Evolutionary conservation across 2,888 invertebrate species (phyloP).

Genomic region (Junonia oenone): DNA sequence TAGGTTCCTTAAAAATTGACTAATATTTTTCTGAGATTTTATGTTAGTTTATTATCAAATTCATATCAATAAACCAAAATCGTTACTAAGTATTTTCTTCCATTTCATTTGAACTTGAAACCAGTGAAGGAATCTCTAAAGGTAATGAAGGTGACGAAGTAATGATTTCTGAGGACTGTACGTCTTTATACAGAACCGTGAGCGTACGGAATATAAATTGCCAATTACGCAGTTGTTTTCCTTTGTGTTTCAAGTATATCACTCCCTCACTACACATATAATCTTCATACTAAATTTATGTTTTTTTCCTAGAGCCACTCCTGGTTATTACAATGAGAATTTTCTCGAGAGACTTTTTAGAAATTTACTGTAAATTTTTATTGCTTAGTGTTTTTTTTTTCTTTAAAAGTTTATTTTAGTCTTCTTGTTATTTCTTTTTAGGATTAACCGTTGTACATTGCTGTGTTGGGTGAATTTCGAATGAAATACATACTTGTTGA

Average conservation of each 20-base stretch:
- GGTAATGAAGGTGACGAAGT: conserved; percentile 8
- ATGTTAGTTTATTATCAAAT: no score
- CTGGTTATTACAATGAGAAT: conserved; percentile 5
- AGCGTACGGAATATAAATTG: conserved; percentile 18
- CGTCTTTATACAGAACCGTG: conserved; percentile 9
- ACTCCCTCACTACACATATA: neutral
- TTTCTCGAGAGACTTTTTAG: conserved; percentile 7
- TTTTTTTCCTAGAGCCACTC: conserved; percentile 6
- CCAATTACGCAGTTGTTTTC: conserved; percentile 7
- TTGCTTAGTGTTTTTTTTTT: no score
- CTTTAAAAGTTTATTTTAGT: no score
- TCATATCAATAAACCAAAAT: neutral
- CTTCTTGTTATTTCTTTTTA: no score
- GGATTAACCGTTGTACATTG: no score
- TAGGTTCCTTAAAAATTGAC: no score
- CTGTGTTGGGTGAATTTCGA: no score
- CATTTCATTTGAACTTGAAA: neutral
- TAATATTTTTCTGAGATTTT: no score
- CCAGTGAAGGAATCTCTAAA: neutral
- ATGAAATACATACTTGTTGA: no score
- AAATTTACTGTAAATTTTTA: no score
- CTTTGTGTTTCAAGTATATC: conserved; percentile 3
- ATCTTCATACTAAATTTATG: conserved; percentile 9
- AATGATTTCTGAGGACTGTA: conserved; percentile 11
- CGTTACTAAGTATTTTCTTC: neutral